Evolutionary conservation across 2,797 vertebrate species (phyloP), one percentile per base, ranked within the genome.

Genomic region (Bradypodion pumilum): DNA sequence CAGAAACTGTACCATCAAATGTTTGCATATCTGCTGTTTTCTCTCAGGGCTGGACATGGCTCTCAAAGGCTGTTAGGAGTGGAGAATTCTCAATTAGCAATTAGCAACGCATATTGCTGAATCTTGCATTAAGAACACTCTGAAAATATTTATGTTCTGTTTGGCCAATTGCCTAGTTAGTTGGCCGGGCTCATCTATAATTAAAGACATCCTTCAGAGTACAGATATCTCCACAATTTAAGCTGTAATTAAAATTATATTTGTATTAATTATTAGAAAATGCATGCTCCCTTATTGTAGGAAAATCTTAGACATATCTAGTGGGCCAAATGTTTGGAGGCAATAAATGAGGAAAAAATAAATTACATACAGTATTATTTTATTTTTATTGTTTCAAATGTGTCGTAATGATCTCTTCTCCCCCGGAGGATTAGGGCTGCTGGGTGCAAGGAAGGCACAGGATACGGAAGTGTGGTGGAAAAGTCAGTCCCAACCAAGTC

Each of bases 221-320:
- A 83, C 6, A 2, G 0, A 13, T 0, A 35, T 77, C 70, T 81
- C 78, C 35, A 52, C 49, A 78, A 84, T 86, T 90, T 68, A 80
- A 87, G 74, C 46, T 72, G 37, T 77, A 90, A 37, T 73, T 70
- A 76, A 37, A 86, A 63, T 73, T 73, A 69, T 9, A 44, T 78
- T 89, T 89, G 87, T 88, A 87, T 87, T 82, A 16, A 68, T 81
- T 81, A 70, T 79, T 91, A 86, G 83, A 91, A 66, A 79, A 82
- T 87, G 75, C 84, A 78, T 82, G 80, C 80, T 52, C 10, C 2
- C 29, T 59, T 59, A 84, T 68, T n/a, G 29, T 72, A 7, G 49
- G 3, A 69, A 69, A 69, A 42, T 15, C 12, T 79, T 65, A 0
- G 35, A 52, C 44, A 12, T 1, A 52, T 72, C 65, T 83, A 25